Evolutionary conservation across 1,140 invertebrate species (phyloP).

Genomic region (Copidosoma floridanum): DNA sequence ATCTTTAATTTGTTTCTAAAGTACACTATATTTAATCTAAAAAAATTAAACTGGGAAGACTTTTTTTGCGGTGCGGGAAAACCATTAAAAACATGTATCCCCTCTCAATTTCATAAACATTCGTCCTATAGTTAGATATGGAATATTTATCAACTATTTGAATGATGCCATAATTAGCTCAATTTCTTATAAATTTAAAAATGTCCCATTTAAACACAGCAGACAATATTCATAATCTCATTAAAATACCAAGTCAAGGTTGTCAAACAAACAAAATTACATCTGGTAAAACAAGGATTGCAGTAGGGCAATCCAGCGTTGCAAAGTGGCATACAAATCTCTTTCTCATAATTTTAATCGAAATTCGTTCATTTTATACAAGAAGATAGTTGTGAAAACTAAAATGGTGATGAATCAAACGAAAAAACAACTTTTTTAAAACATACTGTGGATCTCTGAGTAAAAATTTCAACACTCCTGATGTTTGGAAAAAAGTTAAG

Average conservation of each 20-base stretch:
- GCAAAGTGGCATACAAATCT: not conserved
- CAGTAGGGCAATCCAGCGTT: not conserved
- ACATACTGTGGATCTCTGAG: not conserved
- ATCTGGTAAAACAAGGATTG: not conserved
- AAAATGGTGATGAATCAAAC: not conserved
- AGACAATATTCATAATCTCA: not conserved
- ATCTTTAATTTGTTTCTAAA: not conserved
- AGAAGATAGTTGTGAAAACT: not conserved
- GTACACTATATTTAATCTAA: not conserved
- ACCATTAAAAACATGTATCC: not conserved
- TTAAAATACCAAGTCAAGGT: too few relatives aligned
- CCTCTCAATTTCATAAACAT: not conserved
- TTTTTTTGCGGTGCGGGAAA: too few relatives aligned
- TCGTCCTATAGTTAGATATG: not conserved
- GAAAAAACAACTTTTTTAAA: not conserved
- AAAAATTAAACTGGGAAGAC: not conserved
- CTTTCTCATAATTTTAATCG: not conserved
- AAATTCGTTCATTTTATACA: not conserved
- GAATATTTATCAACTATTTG: not conserved
- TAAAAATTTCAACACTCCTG: not conserved
- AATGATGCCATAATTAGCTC: too few relatives aligned
- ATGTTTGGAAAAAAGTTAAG: constrained; percentile 11
- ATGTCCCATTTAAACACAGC: not conserved
- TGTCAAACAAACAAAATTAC: too few relatives aligned
- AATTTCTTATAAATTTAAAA: not conserved